A percentile compares a stretch with the other conserved stretches of the same genome.
phyloP scores from a whole-genome alignment of 2,888 invertebrate species.

The Schizotus pectinicornis region DNA sequence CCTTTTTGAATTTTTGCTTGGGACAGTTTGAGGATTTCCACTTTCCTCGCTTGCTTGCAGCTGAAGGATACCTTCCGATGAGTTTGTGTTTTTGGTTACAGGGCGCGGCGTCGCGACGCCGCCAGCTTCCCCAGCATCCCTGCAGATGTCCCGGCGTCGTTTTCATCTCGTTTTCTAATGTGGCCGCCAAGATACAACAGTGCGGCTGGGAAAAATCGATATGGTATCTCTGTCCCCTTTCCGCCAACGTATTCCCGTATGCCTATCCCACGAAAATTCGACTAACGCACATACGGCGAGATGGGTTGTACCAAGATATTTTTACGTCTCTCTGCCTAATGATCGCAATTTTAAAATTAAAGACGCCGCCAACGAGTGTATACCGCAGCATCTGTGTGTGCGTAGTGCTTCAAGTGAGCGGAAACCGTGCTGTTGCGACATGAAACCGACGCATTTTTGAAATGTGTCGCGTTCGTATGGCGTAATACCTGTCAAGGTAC shows the following conservation, averaged over 20 bases:
- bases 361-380: constrained; percentile 36
- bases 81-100: too few species aligned
- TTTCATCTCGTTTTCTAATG: constrained; percentile 44
- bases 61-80: too few species aligned
- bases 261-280: constrained; percentile 45
- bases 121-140: constrained; percentile 47
- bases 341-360: constrained; percentile 55
- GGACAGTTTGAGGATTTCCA: too few species aligned
- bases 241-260: constrained; percentile 34
- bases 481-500: constrained; percentile 29
- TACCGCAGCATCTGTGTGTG: constrained; percentile 22
- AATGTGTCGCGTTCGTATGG: constrained; percentile 34
- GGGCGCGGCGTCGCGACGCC: background rate
- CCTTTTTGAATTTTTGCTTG: too few species aligned
- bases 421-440: constrained; percentile 11
- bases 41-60: too few species aligned
- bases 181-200: constrained; percentile 43
- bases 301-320: constrained; percentile 57
- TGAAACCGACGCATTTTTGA: constrained; percentile 16
- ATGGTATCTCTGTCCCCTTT: constrained; percentile 44
- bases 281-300: constrained; percentile 50
- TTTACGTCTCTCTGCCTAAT: constrained; percentile 50
- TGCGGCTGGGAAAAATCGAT: constrained; percentile 56
- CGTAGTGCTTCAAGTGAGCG: constrained; percentile 19
- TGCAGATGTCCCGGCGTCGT: constrained; percentile 43